Percentiles rank a stretch among this genome's conserved stretches.
phyloP scores from a whole-genome alignment of 2,113 vertebrate genomes.

The Archilochus colubris region DNA sequence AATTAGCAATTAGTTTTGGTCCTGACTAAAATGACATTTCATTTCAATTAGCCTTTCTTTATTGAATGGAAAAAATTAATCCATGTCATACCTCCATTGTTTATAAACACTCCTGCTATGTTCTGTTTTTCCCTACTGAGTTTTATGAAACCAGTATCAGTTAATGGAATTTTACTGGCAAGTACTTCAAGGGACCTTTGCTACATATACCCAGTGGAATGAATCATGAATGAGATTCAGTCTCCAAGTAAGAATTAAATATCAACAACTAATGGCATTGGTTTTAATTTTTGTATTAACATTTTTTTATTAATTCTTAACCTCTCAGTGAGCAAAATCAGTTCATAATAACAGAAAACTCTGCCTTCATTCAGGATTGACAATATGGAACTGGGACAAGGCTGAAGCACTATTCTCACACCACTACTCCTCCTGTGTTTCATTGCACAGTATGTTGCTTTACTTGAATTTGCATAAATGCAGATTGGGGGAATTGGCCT shows the following conservation, averaged over 20 bases:
- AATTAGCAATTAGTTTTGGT: rapidly evolving
- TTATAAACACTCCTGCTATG: neutral
- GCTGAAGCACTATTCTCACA: neutral
- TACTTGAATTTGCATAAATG: neutral
- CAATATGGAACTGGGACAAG: neutral
- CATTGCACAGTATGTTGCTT: neutral
- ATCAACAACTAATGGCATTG: neutral
- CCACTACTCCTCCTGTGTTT: neutral
- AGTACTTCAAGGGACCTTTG: neutral
- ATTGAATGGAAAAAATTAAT: neutral
- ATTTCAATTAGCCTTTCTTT: neutral
- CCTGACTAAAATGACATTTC: neutral
- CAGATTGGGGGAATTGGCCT: neutral
- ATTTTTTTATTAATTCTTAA: neutral
- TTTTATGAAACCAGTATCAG: neutral
- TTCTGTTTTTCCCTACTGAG: neutral
- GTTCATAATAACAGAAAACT: neutral
- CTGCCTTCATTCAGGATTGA: neutral
- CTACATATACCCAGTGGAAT: neutral
- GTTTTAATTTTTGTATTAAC: neutral
- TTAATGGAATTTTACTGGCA: neutral
- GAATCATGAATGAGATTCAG: neutral
- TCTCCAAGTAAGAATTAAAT: neutral
- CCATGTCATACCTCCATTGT: neutral
- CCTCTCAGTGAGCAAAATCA: neutral